Evolutionary conservation across 2,797 vertebrate species (phyloP).

Genomic region (Sparus aurata): DNA sequence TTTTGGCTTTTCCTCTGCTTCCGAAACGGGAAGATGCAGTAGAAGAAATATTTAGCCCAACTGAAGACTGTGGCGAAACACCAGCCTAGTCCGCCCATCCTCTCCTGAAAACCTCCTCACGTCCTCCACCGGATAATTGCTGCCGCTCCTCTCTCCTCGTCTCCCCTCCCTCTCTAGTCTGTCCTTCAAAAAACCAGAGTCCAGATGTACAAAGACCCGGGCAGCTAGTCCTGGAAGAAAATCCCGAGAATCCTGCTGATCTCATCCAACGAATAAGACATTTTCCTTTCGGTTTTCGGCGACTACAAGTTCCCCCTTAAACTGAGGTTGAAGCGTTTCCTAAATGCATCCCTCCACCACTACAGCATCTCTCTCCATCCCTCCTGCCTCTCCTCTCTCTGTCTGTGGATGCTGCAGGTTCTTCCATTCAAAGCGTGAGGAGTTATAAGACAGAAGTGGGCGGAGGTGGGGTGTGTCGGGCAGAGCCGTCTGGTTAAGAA

Average conservation of each 20-base stretch:
- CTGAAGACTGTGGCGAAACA: conserved; percentile 89
- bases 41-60: conserved; percentile 92
- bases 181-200: conserved; percentile 38
- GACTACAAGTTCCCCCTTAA: conserved; percentile 18
- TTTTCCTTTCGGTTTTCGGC: conserved; percentile 17
- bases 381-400: conserved; percentile 24
- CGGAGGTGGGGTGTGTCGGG: conserved; percentile 66
- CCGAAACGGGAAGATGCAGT: conserved; percentile 90
- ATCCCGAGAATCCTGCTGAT: conserved; percentile 3
- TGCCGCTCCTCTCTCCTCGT: conserved; percentile 17
- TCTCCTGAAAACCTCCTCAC: conserved; percentile 52
- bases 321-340: conserved; percentile 9
- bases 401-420: conserved; percentile 77
- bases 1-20: conserved; percentile 81
- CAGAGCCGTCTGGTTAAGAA: conserved; percentile 59
- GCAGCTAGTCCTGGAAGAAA: background rate
- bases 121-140: conserved; percentile 45
- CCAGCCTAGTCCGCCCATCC: conserved; percentile 91
- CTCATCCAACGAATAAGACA: conserved; percentile 5
- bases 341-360: conserved; percentile 25
- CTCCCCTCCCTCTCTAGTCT: conserved; percentile 32
- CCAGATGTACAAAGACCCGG: conserved; percentile 3
- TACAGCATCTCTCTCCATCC: conserved; percentile 63
- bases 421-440: conserved; percentile 55
- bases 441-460: conserved; percentile 60